A percentile compares a stretch with the other conserved stretches of the same genome.
Conservation (phyloP, 2,888 invertebrate genomes). For the Lasioglossum marginatum region DNA sequence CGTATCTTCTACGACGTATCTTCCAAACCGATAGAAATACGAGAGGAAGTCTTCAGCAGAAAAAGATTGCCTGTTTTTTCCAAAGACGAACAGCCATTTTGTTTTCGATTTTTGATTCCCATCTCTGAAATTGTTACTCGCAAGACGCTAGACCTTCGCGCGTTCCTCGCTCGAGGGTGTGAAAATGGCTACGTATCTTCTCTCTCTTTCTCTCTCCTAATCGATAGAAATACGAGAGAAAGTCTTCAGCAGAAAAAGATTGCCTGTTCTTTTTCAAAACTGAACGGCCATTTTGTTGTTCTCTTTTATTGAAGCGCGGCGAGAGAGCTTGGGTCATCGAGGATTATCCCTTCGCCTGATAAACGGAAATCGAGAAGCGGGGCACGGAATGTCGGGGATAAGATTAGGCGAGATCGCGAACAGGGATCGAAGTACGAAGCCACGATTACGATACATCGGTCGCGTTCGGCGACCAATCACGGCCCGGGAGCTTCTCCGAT, state of each 20-base stretch:
- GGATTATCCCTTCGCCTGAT: slow-evolving; percentile 56
- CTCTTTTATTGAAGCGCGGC: background rate
- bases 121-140: no score
- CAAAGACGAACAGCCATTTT: background rate
- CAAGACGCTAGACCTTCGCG: no score
- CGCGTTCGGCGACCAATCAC: slow-evolving; percentile 32
- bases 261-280: no score
- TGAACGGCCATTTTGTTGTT: background rate
- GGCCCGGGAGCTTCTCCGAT: background rate
- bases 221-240: no score
- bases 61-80: no score
- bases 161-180: no score
- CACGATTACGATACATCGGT: slow-evolving; percentile 5
- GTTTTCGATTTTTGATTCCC: background rate
- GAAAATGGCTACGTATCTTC: no score
- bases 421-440: slow-evolving; percentile 31
- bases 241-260: no score
- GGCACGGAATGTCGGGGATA: slow-evolving; percentile 17
- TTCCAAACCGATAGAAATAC: no score
- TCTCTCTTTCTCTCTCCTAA: no score
- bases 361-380: slow-evolving; percentile 23
- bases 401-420: slow-evolving; percentile 50
- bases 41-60: no score
- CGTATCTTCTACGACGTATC: no score
- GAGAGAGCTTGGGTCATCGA: slow-evolving; percentile 36